Evolutionary conservation across 37 sponge, comb jelly and placozoan species (phyloP).

Genomic region (Chondrilla cf. caribensis): DNA sequence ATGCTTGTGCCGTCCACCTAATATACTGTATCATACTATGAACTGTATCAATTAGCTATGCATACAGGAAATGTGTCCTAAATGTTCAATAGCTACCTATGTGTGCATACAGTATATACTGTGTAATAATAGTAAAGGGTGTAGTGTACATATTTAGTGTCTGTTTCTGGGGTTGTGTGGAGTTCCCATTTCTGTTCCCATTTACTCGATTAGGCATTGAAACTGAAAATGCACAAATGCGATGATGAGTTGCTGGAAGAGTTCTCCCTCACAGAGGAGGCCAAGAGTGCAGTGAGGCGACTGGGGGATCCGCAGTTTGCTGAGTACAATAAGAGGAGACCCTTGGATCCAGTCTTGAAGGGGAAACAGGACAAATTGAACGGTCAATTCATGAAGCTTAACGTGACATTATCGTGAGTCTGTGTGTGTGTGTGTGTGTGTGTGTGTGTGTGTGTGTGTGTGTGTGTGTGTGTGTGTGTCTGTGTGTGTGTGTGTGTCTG

Average conservation of each 20-base stretch:
- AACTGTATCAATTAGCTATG: too few relatives aligned
- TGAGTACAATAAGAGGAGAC: background rate
- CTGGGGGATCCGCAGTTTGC: background rate
- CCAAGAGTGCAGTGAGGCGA: background rate
- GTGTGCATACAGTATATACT: too few relatives aligned
- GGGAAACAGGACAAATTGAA: background rate
- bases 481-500: too few relatives aligned
- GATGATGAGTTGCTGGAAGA: background rate
- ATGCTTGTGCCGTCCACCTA: too few relatives aligned
- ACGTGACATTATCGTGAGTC: conserved; percentile 17
- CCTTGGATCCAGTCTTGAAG: conserved; percentile 8
- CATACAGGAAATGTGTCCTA: too few relatives aligned
- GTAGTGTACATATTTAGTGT: too few relatives aligned
- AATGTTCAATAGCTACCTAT: too few relatives aligned
- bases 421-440: background rate
- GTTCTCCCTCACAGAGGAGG: background rate
- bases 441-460: background rate
- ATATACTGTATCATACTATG: too few relatives aligned
- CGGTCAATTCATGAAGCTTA: background rate
- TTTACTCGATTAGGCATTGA: background rate
- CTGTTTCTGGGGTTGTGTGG: background rate
- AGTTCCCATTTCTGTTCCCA: background rate
- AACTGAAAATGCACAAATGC: background rate
- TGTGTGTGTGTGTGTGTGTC: too few relatives aligned
- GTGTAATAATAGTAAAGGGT: too few relatives aligned